Percentiles rank a stretch among this genome's conserved stretches.
Conservation (phyloP, 2,797 vertebrate species). For the Malurus splendens region DNA sequence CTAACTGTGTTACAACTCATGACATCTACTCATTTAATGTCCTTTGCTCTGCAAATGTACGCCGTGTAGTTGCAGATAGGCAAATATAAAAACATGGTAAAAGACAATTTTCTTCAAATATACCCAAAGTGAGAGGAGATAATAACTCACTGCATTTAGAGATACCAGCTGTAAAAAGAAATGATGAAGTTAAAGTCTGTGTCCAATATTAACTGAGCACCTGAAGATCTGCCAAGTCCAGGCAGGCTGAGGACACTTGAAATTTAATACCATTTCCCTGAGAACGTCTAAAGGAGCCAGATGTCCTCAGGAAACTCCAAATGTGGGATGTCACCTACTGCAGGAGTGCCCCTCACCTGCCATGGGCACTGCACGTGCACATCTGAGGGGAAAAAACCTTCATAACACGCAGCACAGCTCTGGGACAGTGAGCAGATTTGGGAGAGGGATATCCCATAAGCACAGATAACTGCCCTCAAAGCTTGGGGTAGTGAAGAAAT, state of each 20-base stretch:
- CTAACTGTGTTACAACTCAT: background rate
- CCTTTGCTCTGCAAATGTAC: background rate
- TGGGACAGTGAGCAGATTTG: background rate
- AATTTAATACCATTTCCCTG: background rate
- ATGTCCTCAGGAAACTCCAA: background rate
- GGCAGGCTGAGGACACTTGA: background rate
- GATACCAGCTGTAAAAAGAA: background rate
- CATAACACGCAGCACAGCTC: background rate
- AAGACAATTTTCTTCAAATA: conserved; percentile 3
- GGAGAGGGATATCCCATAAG: background rate
- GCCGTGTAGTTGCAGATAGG: background rate
- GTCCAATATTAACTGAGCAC: background rate
- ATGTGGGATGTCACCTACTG: background rate
- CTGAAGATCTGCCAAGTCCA: background rate
- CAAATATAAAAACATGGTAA: background rate
- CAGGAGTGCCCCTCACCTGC: background rate
- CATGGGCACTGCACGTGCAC: fast-evolving
- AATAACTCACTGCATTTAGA: background rate
- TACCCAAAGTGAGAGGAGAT: background rate
- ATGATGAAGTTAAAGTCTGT: background rate
- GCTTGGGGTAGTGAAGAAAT: background rate
- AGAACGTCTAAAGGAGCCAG: background rate
- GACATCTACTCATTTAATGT: background rate
- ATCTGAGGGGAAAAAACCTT: background rate
- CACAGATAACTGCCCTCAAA: background rate